Base-by-base conservation (phyloP, 2,888 invertebrate species). In the Geotrupes spiniger region DNA sequence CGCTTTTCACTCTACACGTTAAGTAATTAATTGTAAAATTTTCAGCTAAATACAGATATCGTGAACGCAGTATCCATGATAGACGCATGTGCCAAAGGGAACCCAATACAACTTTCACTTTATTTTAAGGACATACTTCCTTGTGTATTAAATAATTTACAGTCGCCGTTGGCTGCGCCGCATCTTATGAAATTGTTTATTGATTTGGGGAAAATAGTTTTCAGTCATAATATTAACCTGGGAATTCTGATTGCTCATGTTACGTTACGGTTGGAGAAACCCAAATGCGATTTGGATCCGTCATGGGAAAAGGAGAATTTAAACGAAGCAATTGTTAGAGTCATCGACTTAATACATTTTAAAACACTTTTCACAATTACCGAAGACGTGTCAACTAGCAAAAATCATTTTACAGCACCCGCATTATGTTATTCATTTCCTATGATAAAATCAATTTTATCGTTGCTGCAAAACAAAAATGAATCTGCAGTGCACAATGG, bases 401-500 rank as follows among this genome's bases (percentile, higher is more conserved):
- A 51, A 4, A 52, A 50, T 10, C 45, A 46, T 2, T 78, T 87
- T 58, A 78, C 80, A 1, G 85, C 87, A 1, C 85, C 92, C 1
- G 85, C 87, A 0, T 92, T 93, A 74, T 86, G 87, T 61, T 95
- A 89, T 65, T 78, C 83, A 8, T 94, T 92, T 71, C 87, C 89
- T 9, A 78, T 94, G 59, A 70, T 95, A 2, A 83, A 83, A 61
- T 75, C 79, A 44, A 82, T 84, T 57, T 61, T 82, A 33, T 61
- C 76, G 5, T 74, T 76, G 0, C 27, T 49, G 38, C 33, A 38
- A 9, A 36, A 37, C 2, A 46, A 26, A n/a, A 42, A 38, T 10
- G 49, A 50, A 12, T 33, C 36, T 11, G 28, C 42, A 6, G 37
- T 45, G 15, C 36, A 41, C 10, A 31, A 14, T 15, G 44, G 80